Percentiles rank a stretch among this genome's conserved stretches.
These are phyloP conservation scores for Meloidogyne hapla DNA, from an alignment of 1,140 invertebrate genomes.

Conservation along the genomic window DNA sequence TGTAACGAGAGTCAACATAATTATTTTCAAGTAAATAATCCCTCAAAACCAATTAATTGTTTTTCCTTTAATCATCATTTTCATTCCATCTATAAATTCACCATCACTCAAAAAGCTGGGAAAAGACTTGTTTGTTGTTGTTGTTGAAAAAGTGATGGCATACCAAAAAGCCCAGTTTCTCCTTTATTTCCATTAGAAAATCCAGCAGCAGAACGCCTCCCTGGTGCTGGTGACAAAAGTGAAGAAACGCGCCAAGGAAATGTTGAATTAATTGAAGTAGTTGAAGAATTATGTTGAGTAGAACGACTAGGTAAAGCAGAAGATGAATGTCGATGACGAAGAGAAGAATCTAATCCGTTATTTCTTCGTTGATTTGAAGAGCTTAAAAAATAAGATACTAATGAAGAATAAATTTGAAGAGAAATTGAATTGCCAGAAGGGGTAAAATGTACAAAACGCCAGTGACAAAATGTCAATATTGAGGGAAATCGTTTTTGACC, in stretches of 20 bases:
- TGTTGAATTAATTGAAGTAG: background rate
- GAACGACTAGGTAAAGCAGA: slow-evolving; percentile 24
- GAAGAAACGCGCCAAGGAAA: slow-evolving; percentile 49
- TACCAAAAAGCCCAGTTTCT: slow-evolving; percentile 17
- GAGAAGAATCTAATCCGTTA: slow-evolving; percentile 26
- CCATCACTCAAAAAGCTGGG: slow-evolving; percentile 10
- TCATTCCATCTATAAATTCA: no score
- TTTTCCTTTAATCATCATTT: no score
- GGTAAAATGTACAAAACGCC: no score
- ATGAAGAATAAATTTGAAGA: background rate
- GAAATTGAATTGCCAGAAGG: no score
- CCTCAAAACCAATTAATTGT: no score
- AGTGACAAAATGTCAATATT: no score
- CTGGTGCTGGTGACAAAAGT: slow-evolving; percentile 47
- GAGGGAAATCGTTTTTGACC: no score
- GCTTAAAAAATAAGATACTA: background rate
- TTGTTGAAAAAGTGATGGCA: slow-evolving; percentile 12
- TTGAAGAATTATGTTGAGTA: slow-evolving; percentile 16
- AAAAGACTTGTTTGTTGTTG: slow-evolving; percentile 17
- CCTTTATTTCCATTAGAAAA: slow-evolving; percentile 15
- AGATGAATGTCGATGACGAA: slow-evolving; percentile 40
- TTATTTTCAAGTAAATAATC: no score
- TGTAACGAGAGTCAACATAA: no score
- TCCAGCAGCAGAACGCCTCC: slow-evolving; percentile 38
- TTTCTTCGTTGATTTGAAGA: slow-evolving; percentile 17